These are phyloP conservation scores for Globia sparganii DNA, from an alignment of 2,888 invertebrate species.

Conservation along the genomic window DNA sequence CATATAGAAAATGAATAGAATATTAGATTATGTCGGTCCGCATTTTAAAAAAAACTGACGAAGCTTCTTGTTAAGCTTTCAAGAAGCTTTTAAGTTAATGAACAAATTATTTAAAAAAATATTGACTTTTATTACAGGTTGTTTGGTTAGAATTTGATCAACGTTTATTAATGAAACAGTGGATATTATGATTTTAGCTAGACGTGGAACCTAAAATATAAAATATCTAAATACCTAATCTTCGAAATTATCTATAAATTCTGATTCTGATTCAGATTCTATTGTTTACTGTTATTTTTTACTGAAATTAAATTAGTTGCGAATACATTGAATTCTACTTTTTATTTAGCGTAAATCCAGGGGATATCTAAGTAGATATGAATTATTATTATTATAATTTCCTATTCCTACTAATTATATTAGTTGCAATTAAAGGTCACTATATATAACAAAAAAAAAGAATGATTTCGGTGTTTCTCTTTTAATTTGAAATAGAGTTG, in stretches of 20 bases:
- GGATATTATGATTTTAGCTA: conserved; percentile 12
- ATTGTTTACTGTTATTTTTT: background rate
- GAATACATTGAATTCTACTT: background rate
- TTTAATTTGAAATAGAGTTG: background rate
- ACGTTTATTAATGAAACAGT: conserved; percentile 18
- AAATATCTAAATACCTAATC: background rate
- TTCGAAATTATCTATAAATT: background rate
- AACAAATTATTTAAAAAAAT: conserved; percentile 86
- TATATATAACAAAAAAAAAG: background rate
- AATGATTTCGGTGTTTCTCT: background rate
- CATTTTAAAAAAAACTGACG: conserved; percentile 88
- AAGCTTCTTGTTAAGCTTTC: conserved; percentile 89
- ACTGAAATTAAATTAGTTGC: background rate
- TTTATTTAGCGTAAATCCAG: background rate
- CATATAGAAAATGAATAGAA: conserved; percentile 89
- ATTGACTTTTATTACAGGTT: conserved; percentile 82
- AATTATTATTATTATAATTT: background rate
- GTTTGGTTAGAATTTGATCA: conserved; percentile 72
- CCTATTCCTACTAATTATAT: background rate
- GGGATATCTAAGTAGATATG: too few relatives aligned
- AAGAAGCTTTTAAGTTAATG: conserved; percentile 90
- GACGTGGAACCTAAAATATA: background rate
- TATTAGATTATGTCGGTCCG: conserved; percentile 89
- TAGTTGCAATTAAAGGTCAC: background rate
- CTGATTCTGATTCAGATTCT: background rate